Conservation (phyloP, 92 coral and sea anemone genomes). For the Bergia sp. region DNA sequence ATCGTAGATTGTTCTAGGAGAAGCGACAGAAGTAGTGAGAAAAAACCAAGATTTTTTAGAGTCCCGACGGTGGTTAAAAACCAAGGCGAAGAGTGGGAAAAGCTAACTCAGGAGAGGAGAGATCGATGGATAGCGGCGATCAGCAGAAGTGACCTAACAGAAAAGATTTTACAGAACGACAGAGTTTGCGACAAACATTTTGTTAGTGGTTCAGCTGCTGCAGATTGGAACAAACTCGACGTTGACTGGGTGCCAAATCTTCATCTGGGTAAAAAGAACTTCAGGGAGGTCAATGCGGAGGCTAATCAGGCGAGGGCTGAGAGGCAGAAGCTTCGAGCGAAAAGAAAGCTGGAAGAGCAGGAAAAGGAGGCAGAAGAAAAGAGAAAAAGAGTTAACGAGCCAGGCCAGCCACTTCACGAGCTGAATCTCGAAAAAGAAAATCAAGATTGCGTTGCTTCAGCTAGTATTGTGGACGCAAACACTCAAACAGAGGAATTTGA, state of each 20-base stretch:
- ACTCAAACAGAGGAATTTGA: conserved; percentile 58
- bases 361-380: conserved; percentile 21
- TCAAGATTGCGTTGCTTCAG: conserved; percentile 29
- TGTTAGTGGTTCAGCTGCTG: conserved; percentile 30
- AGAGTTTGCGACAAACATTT: conserved; percentile 50
- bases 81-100: conserved; percentile 61
- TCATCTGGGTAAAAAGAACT: conserved; percentile 22
- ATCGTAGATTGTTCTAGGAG: conserved; percentile 12
- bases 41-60: conserved; percentile 33
- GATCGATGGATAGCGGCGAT: conserved; percentile 56
- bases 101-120: conserved; percentile 48
- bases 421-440: conserved; percentile 50
- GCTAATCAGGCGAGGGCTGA: conserved; percentile 21
- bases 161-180: conserved; percentile 46
- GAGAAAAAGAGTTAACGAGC: conserved; percentile 3
- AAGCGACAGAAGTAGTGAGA: background rate
- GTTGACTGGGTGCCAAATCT: conserved; percentile 40
- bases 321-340: conserved; percentile 15
- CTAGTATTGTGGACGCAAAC: conserved; percentile 43
- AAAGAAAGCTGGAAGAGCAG: conserved; percentile 13
- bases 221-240: conserved; percentile 16
- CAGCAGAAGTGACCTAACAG: conserved; percentile 52
- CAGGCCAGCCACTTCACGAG: conserved; percentile 24
- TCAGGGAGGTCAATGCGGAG: conserved; percentile 1
- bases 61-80: conserved; percentile 49